Conservation (phyloP, 2,113 vertebrate genomes). For the Ameiurus melas region DNA sequence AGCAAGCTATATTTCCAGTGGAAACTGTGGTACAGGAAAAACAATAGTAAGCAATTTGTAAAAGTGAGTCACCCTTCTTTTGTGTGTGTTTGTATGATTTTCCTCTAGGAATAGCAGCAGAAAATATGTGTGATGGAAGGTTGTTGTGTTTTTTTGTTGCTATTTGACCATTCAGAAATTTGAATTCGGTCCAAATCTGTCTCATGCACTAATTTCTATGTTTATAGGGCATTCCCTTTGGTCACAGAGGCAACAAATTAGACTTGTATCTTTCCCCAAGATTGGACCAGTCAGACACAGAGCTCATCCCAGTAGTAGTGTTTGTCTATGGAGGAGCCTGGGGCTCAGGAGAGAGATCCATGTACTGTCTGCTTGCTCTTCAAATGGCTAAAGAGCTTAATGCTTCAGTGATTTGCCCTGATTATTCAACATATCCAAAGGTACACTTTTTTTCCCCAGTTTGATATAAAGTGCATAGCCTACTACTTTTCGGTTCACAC, state of each 20-base stretch:
- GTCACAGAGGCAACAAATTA: slow-evolving; percentile 69
- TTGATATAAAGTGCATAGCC: background rate
- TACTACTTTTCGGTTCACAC: background rate
- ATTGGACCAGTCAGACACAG: background rate
- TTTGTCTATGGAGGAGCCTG: slow-evolving; percentile 74
- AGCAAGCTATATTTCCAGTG: slow-evolving; percentile 68
- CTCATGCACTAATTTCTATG: background rate
- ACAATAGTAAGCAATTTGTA: slow-evolving; percentile 63
- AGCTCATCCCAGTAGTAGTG: slow-evolving; percentile 60
- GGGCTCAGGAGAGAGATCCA: slow-evolving; percentile 71
- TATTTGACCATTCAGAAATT: background rate
- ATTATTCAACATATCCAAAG: slow-evolving; percentile 74
- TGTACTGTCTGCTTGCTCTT: slow-evolving; percentile 71
- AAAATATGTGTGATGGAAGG: background rate
- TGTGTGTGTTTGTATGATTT: background rate
- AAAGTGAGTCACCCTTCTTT: slow-evolving; percentile 62
- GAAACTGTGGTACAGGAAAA: slow-evolving; percentile 70
- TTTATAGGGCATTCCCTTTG: slow-evolving; percentile 68
- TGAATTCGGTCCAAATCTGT: background rate
- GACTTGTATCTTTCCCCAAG: slow-evolving; percentile 69
- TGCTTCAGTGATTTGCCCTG: slow-evolving; percentile 72
- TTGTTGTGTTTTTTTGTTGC: background rate
- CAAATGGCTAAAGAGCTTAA: slow-evolving; percentile 71
- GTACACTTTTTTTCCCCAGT: slow-evolving; percentile 45
- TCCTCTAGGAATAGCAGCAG: background rate